Base-by-base conservation (phyloP, 2,888 invertebrate species). In the Epistrophe eligans region DNA sequence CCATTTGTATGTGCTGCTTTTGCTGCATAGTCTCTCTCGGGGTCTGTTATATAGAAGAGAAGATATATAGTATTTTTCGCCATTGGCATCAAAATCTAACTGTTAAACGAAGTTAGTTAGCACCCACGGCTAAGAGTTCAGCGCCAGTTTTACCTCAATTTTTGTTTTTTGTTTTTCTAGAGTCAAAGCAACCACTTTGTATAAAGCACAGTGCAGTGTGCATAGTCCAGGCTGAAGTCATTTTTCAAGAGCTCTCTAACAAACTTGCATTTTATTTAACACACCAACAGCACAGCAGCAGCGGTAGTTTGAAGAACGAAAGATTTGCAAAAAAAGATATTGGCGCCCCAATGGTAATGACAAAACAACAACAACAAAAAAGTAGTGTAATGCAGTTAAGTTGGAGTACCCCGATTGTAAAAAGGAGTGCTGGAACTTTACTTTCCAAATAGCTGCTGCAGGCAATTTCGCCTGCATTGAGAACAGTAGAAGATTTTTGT, bases 91-190 rank as follows among this genome's bases (percentile, higher is more conserved):
- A 87, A 79, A 87, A 79, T 83, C 87, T 87, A 87, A 87, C 87
- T 87, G 87, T 87, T 87, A 79, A 87, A 79, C 67, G 82, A 72
- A 87, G 87, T 87, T 83, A 87, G 83, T 87, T 87, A 87, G 87
- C 83, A 87, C 87, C 87, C 87, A 87, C 87, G 83, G 87, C 83
- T 67, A 76, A 64, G 73, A 85, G 82, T 85, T 85, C 82, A 82
- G 73, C 74, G 67, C 71, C 40, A 71, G 48, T 66, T 84, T 79
- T 35, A 38, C n/a, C 13, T 66, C 38, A 13, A 48, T 55, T 45
- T 24, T 72, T 11, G 19, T 17, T 40, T n/a, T 28, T n/a, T 58
- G n/a, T 74, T 58, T 35, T 13, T 43, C 13, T 15, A 10, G 6
- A 10, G 6, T 45, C 8, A 74, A 48, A 50, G 15, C 55, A 72